Base-by-base conservation (phyloP, 2,797 vertebrate species). In the Cryptoblepharus egeriae region DNA sequence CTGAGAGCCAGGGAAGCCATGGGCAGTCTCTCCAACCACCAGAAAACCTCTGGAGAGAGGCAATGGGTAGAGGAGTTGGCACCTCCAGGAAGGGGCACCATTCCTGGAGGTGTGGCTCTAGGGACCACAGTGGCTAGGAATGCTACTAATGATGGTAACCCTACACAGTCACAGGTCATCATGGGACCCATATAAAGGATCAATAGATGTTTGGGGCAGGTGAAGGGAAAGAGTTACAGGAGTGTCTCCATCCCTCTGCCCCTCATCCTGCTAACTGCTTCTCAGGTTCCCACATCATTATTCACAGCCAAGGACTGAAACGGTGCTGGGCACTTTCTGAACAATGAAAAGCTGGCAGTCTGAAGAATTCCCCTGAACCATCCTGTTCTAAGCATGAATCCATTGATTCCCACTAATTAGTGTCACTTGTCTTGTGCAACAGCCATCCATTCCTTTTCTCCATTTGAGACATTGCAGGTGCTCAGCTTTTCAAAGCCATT, bases 391-490 rank as follows among this genome's bases (percentile, higher is more conserved):
- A 78, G 70, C 18, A 63, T 69, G 63, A 78, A 60, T 85, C 69
- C 63, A 77, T 77, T 78, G 74, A 78, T 81, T 85, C 61, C 73
- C 42, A 45, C 69, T 85, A 81, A 85, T 77, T 77, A 81, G 74
- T n/a, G 49, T 73, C 61, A 49, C 69, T 85, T 81, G 75, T 81
- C 84, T 77, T 78, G 52, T 22, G 32, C 30, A 67, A 77, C 68
- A 85, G 60, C 68, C 63, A 65, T 85, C 69, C 74, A 81, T 85
- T 60, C 61, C 30, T 24, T 81, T 69, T 78, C 63, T 73, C 61
- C 63, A 61, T 39, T 42, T 60, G 65, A 84, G 63, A 63, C 42
- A 75, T 42, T 52, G 37, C 35, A 15, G 37, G 24, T 76, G 60
- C 49, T 80, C 67, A 73, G 55, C 39, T 83, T 68, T 73, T 72